phyloP scores from a whole-genome alignment of 2,797 vertebrate genomes.

The Notolepis coatsorum region DNA sequence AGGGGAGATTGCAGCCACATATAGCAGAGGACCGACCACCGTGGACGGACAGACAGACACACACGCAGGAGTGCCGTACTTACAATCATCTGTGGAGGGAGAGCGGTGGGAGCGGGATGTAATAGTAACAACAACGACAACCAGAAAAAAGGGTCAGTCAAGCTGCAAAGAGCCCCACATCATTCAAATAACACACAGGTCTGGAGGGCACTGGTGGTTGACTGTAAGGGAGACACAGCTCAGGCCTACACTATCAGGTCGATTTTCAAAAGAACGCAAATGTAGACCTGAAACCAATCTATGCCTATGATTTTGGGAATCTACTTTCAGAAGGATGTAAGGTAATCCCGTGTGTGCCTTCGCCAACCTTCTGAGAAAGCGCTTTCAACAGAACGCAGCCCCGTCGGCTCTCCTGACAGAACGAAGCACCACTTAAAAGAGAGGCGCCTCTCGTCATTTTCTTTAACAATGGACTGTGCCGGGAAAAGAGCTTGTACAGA shows the following conservation, averaged over 20 bases:
- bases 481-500: no score
- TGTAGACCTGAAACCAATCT: no score
- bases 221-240: slow-evolving; percentile 15
- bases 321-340: no score
- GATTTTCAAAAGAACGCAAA: no score
- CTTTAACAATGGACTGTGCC: no score
- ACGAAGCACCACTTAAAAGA: no score
- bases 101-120: slow-evolving; percentile 87
- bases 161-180: slow-evolving; percentile 86
- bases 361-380: neutral
- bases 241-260: no score
- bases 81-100: slow-evolving; percentile 99
- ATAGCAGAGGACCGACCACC: slow-evolving; percentile 84
- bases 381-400: no score
- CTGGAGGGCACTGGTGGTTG: slow-evolving; percentile 44
- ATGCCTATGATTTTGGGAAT: no score
- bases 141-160: slow-evolving; percentile 92
- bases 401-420: no score
- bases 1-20: slow-evolving; percentile 85
- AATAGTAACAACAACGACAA: slow-evolving; percentile 85
- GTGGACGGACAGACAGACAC: slow-evolving; percentile 89
- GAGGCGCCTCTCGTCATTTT: no score
- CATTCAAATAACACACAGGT: slow-evolving; percentile 69
- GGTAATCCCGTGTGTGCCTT: no score
- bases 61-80: slow-evolving; percentile 94